Percentiles rank a stretch among this genome's conserved stretches.
These are phyloP conservation scores for Scaptodrosophila latifasciaeformis DNA, from an alignment of 2,888 invertebrate genomes.

Conservation along the genomic window DNA sequence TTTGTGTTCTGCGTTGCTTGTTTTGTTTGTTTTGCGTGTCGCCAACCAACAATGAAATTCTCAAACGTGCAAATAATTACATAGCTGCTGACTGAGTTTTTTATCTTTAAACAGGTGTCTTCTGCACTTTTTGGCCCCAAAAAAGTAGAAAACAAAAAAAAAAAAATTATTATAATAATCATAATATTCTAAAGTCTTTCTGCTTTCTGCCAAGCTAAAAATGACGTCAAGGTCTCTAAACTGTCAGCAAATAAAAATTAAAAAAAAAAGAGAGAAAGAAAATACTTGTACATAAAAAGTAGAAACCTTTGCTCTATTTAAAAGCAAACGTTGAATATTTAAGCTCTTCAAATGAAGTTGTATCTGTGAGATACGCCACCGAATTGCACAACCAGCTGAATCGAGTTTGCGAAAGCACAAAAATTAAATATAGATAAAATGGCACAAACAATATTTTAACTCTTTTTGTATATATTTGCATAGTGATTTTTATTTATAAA, in stretches of 20 bases:
- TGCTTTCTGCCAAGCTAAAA: no score
- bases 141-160: neutral
- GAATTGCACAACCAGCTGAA: no score
- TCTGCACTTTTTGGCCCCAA: neutral
- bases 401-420: no score
- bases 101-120: slow-evolving; percentile 49
- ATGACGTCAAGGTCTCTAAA: slow-evolving; percentile 4
- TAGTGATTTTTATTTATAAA: neutral
- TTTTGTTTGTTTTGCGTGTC: slow-evolving; percentile 37
- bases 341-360: no score
- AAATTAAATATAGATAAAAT: no score
- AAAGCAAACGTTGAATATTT: neutral
- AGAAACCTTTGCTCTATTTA: slow-evolving; percentile 3
- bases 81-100: slow-evolving; percentile 27
- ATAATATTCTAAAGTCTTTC: no score
- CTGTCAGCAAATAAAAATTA: neutral
- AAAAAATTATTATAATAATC: no score
- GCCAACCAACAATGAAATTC: slow-evolving; percentile 14
- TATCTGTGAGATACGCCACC: no score
- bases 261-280: neutral
- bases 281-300: no score
- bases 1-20: no score
- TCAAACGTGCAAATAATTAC: slow-evolving; percentile 37
- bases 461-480: neutral
- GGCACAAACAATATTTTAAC: no score